Conservation (phyloP, 2,888 invertebrate genomes). For the Clanis bilineata region DNA sequence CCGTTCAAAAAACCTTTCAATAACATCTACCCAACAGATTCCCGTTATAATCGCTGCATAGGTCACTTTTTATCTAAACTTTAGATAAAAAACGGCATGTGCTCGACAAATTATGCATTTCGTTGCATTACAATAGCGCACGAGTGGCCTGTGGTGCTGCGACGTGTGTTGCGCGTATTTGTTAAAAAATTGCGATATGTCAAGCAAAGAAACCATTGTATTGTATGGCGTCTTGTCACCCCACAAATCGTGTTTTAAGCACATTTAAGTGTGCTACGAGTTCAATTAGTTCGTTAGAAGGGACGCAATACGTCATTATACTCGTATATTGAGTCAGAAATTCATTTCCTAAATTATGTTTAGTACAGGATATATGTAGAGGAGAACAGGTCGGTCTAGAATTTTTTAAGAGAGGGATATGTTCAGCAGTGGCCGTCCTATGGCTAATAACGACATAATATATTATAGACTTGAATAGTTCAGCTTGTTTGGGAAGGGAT, state of each 20-base stretch:
- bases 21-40: constrained; percentile 66
- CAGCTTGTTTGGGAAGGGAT: too few relatives aligned
- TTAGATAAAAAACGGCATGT: constrained; percentile 72
- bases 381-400: too few relatives aligned
- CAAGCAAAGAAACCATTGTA: constrained; percentile 60
- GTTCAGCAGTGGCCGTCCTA: too few relatives aligned
- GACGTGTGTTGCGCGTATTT: constrained; percentile 64
- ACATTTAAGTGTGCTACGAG: constrained; percentile 19
- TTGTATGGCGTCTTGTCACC: constrained; percentile 54
- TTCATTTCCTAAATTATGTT: background rate
- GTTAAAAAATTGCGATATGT: constrained; percentile 66
- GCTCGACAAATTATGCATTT: constrained; percentile 80
- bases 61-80: constrained; percentile 71
- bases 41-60: constrained; percentile 67
- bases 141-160: constrained; percentile 43
- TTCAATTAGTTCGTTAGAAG: background rate
- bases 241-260: constrained; percentile 38
- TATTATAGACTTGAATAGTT: too few relatives aligned
- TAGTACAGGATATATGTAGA: too few relatives aligned
- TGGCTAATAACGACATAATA: too few relatives aligned
- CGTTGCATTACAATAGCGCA: constrained; percentile 71
- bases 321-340: background rate
- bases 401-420: too few relatives aligned
- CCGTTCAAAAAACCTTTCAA: constrained; percentile 72
- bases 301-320: background rate